Evolutionary conservation across 2,888 invertebrate genomes (phyloP), one percentile per base, ranked within the genome.

Genomic region (Aleiodes testaceus): DNA sequence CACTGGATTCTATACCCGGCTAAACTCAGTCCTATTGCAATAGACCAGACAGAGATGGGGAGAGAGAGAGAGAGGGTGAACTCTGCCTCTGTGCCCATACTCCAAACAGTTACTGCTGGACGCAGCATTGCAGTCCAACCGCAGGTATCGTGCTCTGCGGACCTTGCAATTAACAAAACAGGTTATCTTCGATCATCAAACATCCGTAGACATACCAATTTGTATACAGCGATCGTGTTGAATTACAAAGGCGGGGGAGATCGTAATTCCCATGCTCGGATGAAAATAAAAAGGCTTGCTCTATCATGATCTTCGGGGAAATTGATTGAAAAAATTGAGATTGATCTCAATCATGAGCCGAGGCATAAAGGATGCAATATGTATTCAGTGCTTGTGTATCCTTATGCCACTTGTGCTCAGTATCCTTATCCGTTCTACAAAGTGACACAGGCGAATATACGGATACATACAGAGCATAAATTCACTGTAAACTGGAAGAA

Each of bases 101-200:
- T 36, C 63, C 63, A 63, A 63, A 63, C 63, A 49, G 65, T 53
- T 68, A 45, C 49, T 78, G 82, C 81, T 81, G 82, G 81, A 82
- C 80, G 79, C 78, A 79, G 78, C 79, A 45, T 42, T 16, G 70
- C 77, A 76, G 79, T 77, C 78, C 76, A 76, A 84, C 85, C 82
- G 78, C 82, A 84, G 80, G 79, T 81, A 84, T 85, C 81, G 83
- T 79, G 72, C 82, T 80, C 80, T 80, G 80, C 81, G 79, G 81
- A 84, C 82, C 82, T 82, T 82, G 84, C 85, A 85, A 85, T 85
- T 85, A 85, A 84, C 85, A 83, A 85, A 85, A 84, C 84, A 85
- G 84, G 84, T 83, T 84, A 83, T 83, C 81, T 83, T 83, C 85
- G 81, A 85, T 84, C 85, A 84, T 80, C 81, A 79, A 78, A 80